Evolutionary conservation across 2,888 invertebrate species (phyloP).

Genomic region (Acleris sparsana): DNA sequence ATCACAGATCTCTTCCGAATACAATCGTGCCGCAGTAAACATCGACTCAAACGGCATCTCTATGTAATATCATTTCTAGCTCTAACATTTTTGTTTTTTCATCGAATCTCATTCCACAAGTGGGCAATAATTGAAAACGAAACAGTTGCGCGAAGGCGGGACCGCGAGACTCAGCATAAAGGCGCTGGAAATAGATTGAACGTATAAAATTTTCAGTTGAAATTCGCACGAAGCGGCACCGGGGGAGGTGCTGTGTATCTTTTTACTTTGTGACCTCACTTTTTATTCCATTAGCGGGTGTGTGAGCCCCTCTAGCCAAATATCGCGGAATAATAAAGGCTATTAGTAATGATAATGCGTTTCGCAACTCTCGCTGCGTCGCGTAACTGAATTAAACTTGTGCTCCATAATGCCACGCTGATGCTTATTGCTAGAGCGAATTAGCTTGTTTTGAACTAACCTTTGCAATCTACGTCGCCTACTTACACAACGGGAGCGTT

Average conservation of each 20-base stretch:
- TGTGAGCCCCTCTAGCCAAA: slow-evolving; percentile 81
- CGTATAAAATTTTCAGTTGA: slow-evolving; percentile 83
- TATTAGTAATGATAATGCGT: slow-evolving; percentile 81
- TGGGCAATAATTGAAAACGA: slow-evolving; percentile 84
- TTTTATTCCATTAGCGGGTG: slow-evolving; percentile 83
- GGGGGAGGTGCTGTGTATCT: slow-evolving; percentile 80
- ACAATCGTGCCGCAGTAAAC: slow-evolving; percentile 80
- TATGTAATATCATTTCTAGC: slow-evolving; percentile 82
- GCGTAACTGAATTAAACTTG: slow-evolving; percentile 76
- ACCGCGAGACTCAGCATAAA: slow-evolving; percentile 80
- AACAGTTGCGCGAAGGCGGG: slow-evolving; percentile 76
- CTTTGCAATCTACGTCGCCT: slow-evolving; percentile 47
- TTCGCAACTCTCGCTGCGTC: slow-evolving; percentile 68
- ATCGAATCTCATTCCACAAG: slow-evolving; percentile 80
- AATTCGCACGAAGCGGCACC: slow-evolving; percentile 79
- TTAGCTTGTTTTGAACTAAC: slow-evolving; percentile 57
- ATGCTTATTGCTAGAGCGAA: slow-evolving; percentile 61
- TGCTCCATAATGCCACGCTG: slow-evolving; percentile 63
- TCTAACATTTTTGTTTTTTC: slow-evolving; percentile 76
- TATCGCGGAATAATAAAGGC: slow-evolving; percentile 82
- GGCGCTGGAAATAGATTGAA: slow-evolving; percentile 82
- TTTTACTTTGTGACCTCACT: slow-evolving; percentile 83
- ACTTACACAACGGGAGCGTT: slow-evolving; percentile 2
- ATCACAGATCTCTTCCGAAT: slow-evolving; percentile 75
- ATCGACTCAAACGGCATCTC: slow-evolving; percentile 77